Percentiles rank a stretch among this genome's conserved stretches.
Evolutionary conservation across 2,113 vertebrate species (phyloP).

Genomic region (Pseudopipra pipra): DNA sequence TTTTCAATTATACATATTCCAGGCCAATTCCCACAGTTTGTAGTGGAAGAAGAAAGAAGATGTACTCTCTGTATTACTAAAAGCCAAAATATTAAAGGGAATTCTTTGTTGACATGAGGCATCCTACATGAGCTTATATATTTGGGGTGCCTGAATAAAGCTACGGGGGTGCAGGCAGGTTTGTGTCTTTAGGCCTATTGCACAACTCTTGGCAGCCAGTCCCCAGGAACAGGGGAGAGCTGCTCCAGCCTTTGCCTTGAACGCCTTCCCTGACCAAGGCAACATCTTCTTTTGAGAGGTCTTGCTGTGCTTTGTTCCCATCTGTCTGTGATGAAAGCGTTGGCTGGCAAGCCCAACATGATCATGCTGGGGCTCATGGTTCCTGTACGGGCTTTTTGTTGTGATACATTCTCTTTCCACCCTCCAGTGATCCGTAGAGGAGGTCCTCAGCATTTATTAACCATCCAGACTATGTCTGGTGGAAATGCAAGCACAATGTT

Average conservation of each 20-base stretch:
- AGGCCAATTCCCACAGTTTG: neutral
- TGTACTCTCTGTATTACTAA: neutral
- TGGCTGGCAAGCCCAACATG: rapidly evolving
- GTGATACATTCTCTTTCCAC: neutral
- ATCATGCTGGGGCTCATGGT: neutral
- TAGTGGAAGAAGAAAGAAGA: neutral
- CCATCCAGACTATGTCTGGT: neutral
- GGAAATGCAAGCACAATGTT: neutral
- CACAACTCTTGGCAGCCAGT: neutral
- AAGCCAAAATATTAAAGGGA: neutral
- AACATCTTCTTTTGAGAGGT: neutral
- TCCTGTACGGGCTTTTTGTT: neutral
- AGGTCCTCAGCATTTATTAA: neutral
- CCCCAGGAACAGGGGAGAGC: rapidly evolving
- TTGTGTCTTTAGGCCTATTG: neutral
- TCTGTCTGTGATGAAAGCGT: neutral
- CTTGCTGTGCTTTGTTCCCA: neutral
- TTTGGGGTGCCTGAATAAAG: neutral
- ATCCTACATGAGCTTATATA: neutral
- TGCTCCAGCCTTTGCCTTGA: neutral
- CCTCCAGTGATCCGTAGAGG: neutral
- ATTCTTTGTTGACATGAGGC: neutral
- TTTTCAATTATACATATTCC: neutral
- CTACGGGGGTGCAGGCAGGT: neutral
- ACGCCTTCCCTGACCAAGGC: rapidly evolving